Percentiles rank a stretch among this genome's conserved stretches.
These are phyloP conservation scores for Nematopogon swammerdamellus DNA, from an alignment of 2,888 invertebrate species.

Conservation along the genomic window DNA sequence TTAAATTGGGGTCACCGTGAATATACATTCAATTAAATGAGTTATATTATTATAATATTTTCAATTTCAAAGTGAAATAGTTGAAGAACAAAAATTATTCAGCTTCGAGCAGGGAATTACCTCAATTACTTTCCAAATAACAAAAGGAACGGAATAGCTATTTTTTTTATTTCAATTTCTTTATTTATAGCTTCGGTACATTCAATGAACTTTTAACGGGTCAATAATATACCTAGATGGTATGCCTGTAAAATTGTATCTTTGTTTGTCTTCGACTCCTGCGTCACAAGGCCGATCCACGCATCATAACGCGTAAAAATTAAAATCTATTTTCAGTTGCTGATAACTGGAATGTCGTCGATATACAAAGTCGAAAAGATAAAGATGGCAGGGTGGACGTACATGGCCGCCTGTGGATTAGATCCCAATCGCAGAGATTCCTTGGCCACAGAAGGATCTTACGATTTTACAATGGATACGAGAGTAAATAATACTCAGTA, in stretches of 20 bases:
- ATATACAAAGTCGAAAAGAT: constrained; percentile 88
- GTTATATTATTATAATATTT: constrained; percentile 8
- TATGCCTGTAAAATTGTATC: too few relatives aligned
- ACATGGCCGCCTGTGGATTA: constrained; percentile 95
- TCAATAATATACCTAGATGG: too few relatives aligned
- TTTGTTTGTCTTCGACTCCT: too few relatives aligned
- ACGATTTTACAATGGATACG: constrained; percentile 19
- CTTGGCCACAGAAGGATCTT: constrained; percentile 29
- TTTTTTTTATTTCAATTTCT: too few relatives aligned
- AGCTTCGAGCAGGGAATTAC: too few relatives aligned
- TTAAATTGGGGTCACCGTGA: constrained; percentile 3
- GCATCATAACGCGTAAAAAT: too few relatives aligned
- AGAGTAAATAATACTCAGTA: constrained; percentile 33
- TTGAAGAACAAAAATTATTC: too few relatives aligned
- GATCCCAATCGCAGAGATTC: constrained; percentile 69
- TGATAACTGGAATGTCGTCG: constrained; percentile 55
- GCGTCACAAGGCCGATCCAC: too few relatives aligned
- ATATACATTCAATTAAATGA: neutral
- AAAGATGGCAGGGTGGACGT: constrained; percentile 94
- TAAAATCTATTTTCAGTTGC: constrained; percentile 56
- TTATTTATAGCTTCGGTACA: too few relatives aligned
- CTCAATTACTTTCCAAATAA: too few relatives aligned
- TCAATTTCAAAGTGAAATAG: neutral
- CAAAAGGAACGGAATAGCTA: too few relatives aligned
- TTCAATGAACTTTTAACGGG: too few relatives aligned